These are phyloP conservation scores for Buphagus erythrorhynchus DNA, from an alignment of 2,797 vertebrate species.

Conservation along the genomic window DNA sequence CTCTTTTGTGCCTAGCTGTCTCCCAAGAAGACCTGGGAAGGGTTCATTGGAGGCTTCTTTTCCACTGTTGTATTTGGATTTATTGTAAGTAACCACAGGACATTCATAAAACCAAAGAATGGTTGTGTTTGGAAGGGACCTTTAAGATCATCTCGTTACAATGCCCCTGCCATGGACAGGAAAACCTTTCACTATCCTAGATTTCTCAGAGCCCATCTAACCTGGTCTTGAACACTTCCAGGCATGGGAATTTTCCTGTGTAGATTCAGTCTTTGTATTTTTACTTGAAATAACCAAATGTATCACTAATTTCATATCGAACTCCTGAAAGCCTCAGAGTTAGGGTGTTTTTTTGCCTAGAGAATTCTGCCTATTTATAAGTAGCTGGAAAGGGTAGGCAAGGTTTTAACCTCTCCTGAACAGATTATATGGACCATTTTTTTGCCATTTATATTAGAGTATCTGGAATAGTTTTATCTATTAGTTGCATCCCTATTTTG, in stretches of 20 bases:
- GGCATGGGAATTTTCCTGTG: background rate
- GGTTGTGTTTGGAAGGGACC: background rate
- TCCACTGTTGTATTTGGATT: constrained; percentile 93
- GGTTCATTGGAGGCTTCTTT: constrained; percentile 98
- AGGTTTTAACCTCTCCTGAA: background rate
- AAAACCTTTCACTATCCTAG: background rate
- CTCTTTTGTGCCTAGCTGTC: constrained; percentile 83
- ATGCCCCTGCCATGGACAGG: background rate
- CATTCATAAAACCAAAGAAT: background rate
- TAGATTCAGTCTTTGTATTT: background rate
- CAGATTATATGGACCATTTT: background rate
- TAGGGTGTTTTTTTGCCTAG: background rate
- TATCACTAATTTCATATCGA: background rate
- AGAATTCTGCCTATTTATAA: background rate
- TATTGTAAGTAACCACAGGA: constrained; percentile 84
- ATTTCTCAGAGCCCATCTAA: background rate
- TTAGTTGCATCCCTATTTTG: background rate
- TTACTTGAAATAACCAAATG: background rate
- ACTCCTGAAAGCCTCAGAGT: background rate
- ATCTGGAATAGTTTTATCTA: background rate
- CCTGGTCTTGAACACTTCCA: background rate
- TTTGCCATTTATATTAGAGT: background rate
- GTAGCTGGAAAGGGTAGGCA: background rate
- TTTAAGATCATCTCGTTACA: background rate
- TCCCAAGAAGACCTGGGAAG: constrained; percentile 99